Conservation (phyloP, 2,113 vertebrate species). For the Ia io region DNA sequence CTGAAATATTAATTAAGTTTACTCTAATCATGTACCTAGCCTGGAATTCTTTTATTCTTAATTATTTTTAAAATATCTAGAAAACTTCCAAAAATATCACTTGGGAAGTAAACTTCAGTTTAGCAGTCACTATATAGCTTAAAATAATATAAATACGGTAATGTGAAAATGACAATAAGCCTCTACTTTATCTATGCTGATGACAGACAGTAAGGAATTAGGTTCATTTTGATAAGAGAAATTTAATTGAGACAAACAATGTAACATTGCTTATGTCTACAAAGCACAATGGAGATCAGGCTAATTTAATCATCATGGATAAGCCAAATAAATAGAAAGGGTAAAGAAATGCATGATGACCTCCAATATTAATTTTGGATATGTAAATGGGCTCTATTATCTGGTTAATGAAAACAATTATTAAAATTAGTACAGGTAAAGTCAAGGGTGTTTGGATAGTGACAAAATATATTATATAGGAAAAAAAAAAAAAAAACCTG, state of each 20-base stretch:
- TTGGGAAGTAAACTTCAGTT: background rate
- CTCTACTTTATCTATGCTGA: background rate
- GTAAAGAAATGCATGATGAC: background rate
- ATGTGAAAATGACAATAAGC: background rate
- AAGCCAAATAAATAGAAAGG: background rate
- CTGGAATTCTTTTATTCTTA: background rate
- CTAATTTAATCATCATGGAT: slow-evolving; percentile 33
- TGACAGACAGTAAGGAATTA: background rate
- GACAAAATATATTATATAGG: background rate
- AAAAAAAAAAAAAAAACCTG: background rate
- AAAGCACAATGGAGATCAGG: slow-evolving; percentile 13
- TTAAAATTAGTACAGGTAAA: slow-evolving; percentile 12
- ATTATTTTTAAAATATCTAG: background rate
- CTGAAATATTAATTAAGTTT: background rate
- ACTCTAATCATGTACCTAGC: background rate
- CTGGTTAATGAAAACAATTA: background rate
- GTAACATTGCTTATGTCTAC: slow-evolving; percentile 29
- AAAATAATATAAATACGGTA: background rate
- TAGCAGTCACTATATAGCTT: background rate
- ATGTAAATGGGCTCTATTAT: slow-evolving; percentile 14
- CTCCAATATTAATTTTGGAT: background rate
- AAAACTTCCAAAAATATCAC: background rate
- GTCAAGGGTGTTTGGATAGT: background rate
- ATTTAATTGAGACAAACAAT: slow-evolving; percentile 59
- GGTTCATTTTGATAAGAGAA: background rate